A percentile compares a stretch with the other conserved stretches of the same genome.
Conservation (phyloP, 2,113 vertebrate species). For the Motacilla alba region DNA sequence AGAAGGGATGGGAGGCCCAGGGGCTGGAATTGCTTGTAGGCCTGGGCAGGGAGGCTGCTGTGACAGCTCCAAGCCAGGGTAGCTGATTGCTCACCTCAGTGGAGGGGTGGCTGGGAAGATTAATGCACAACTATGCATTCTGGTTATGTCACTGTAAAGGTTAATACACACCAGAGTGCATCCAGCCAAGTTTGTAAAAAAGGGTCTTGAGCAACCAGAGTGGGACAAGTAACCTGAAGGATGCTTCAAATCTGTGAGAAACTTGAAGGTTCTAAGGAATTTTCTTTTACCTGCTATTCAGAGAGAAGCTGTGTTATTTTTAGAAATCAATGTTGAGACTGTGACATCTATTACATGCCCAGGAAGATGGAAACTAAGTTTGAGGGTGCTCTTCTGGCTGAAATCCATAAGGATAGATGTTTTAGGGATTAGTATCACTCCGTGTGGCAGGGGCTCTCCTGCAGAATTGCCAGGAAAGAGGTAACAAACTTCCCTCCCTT, state of each 20-base stretch:
- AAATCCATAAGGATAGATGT: neutral
- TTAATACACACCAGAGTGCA: neutral
- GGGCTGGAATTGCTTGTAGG: neutral
- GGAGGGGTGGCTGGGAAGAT: neutral
- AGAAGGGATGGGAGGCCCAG: neutral
- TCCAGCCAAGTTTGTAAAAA: neutral
- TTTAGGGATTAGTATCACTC: neutral
- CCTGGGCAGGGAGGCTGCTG: neutral
- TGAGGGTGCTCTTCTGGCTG: neutral
- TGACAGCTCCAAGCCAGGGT: neutral
- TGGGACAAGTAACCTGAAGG: neutral
- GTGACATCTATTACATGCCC: neutral
- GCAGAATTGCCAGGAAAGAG: neutral
- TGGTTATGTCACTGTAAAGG: neutral
- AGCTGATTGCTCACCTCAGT: neutral
- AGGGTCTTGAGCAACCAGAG: neutral
- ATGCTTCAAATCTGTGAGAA: neutral
- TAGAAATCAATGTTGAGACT: neutral
- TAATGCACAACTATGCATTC: neutral
- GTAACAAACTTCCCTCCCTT: neutral
- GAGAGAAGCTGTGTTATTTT: neutral
- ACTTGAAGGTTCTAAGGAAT: neutral
- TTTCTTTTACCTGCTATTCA: neutral
- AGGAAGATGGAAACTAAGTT: neutral
- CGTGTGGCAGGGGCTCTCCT: accelerated